Evolutionary conservation across 2,888 invertebrate species (phyloP), one percentile per base, ranked within the genome.

Genomic region (Ennomos quercinarius): DNA sequence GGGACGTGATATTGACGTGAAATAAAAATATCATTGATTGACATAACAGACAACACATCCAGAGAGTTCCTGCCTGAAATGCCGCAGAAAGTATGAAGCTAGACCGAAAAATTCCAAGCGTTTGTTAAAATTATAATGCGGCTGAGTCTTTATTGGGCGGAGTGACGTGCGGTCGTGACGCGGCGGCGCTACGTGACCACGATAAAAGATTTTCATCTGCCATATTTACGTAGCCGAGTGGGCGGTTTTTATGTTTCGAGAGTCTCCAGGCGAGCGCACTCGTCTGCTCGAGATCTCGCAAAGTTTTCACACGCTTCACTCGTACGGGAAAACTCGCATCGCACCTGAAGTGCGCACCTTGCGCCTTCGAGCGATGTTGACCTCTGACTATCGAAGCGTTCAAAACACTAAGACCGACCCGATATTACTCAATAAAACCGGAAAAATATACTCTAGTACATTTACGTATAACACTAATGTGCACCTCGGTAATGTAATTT

Each of bases 181-280:
- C 86, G 74, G 84, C 87, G 79, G 80, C 77, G 86, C 85, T 91
- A 92, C 92, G 92, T 92, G 92, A 91, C 91, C 87, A 85, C 86
- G 92, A 92, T 92, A 92, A 92, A 91, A 92, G 92, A 92, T 91
- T 90, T 91, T 87, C 91, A 92, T 92, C 92, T 91, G 87, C 89
- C 87, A 89, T 92, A 91, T 92, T 91, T 91, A 91, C 91, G 87
- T 85, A 78, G 88, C 82, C 79, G 88, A 91, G 91, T 91, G 91
- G 91, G 91, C 86, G 91, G 91, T 89, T 91, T 91, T 91, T 90
- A 87, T 90, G 79, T 86, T 90, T 89, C 80, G 81, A 91, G 91
- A 85, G 85, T 84, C 89, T 87, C 80, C 76, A 81, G 76, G 74
- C 76, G 70, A 82, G 83, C 77, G 78, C 80, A 74, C 85, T 84